Evolutionary conservation across 2,888 invertebrate species (phyloP).

Genomic region (Andrena praecox): DNA sequence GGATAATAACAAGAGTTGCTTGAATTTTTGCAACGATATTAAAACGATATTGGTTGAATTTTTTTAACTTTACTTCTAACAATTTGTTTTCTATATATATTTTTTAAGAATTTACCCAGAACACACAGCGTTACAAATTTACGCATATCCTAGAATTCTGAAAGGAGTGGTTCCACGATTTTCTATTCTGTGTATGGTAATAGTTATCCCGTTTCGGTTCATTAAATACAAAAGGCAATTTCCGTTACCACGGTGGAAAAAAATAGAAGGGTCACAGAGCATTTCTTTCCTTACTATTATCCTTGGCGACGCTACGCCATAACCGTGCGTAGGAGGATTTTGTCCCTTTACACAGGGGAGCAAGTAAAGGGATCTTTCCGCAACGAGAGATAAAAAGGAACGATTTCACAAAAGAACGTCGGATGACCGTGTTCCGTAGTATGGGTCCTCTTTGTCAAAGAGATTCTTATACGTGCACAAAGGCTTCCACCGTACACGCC

Average conservation of each 20-base stretch:
- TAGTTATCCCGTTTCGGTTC: conserved; percentile 1
- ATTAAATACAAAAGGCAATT: conserved; percentile 16
- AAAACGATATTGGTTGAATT: no score
- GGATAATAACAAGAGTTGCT: background rate
- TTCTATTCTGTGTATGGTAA: background rate
- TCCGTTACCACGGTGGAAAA: background rate
- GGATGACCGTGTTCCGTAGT: conserved; percentile 38
- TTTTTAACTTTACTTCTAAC: background rate
- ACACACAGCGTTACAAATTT: background rate
- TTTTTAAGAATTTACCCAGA: background rate
- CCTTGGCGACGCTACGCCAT: conserved; percentile 10
- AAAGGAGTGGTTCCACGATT: background rate
- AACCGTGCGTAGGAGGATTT: conserved; percentile 43
- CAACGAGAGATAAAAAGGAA: conserved; percentile 49
- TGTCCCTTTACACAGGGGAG: conserved; percentile 40
- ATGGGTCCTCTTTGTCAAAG: conserved; percentile 45
- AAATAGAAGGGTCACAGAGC: conserved; percentile 25
- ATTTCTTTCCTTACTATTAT: conserved; percentile 48
- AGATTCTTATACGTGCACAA: background rate
- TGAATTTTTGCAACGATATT: no score
- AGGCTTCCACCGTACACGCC: background rate
- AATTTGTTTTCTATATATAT: background rate
- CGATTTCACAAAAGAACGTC: conserved; percentile 47
- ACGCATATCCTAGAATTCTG: background rate
- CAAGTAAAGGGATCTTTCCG: conserved; percentile 50